Conservation (phyloP, 2,888 invertebrate genomes). For the Stomorhina lunata region DNA sequence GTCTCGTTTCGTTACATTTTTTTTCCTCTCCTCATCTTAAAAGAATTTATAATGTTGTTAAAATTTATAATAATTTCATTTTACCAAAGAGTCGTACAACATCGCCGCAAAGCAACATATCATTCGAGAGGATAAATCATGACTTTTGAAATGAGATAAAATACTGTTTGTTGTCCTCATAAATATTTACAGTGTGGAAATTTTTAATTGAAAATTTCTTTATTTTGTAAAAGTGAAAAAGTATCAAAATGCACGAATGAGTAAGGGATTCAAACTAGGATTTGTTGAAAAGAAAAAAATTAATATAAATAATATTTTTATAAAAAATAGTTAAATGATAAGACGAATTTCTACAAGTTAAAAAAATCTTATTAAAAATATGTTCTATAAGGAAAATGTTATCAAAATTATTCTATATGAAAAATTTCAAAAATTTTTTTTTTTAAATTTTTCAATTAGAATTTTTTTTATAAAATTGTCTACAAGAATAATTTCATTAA, state of each 20-base stretch:
- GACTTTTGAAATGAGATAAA: conserved; percentile 19
- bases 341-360: no score
- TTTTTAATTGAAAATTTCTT: conserved; percentile 48
- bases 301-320: no score
- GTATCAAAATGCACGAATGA: not conserved
- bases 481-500: no score
- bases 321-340: no score
- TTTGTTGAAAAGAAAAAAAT: no score
- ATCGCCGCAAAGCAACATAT: not conserved
- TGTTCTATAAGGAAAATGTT: no score
- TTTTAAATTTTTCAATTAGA: no score
- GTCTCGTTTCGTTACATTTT: not conserved
- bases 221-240: not conserved
- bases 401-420: no score
- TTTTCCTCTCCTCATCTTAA: not conserved
- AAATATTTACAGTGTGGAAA: conserved; percentile 12
- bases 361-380: no score
- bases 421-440: no score
- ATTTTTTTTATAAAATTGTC: no score
- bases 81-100: not conserved
- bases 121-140: conserved; percentile 27
- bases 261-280: not conserved
- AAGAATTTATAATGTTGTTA: not conserved
- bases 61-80: conserved; percentile 23
- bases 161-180: not conserved